Percentiles rank a stretch among this genome's conserved stretches.
Conservation (phyloP, 1,140 invertebrate species). For the Drosophila kanapiae region DNA sequence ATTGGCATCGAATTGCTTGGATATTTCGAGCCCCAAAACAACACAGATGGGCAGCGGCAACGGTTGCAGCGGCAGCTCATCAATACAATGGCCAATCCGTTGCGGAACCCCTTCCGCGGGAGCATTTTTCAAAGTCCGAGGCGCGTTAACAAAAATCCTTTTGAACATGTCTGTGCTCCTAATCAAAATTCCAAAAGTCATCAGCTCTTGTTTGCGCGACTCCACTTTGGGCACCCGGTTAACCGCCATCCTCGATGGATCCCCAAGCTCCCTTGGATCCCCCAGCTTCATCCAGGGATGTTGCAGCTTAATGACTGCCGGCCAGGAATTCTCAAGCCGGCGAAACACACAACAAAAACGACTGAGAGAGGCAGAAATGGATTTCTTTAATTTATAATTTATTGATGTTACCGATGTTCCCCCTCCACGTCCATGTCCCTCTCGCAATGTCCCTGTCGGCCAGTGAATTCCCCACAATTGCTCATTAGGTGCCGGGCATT, state of each 20-base stretch:
- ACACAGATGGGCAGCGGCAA: slow-evolving; percentile 19
- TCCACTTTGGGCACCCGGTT: slow-evolving; percentile 59
- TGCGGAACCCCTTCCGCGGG: slow-evolving; percentile 15
- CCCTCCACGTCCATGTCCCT: slow-evolving; percentile 5
- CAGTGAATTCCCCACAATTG: slow-evolving; percentile 61
- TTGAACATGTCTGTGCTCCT: slow-evolving; percentile 83
- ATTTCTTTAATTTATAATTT: slow-evolving; percentile 84
- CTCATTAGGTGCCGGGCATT: slow-evolving; percentile 75
- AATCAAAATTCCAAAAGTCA: slow-evolving; percentile 84
- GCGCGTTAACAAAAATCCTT: slow-evolving; percentile 83
- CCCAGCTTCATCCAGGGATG: slow-evolving; percentile 9
- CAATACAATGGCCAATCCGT: slow-evolving; percentile 75
- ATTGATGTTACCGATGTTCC: slow-evolving; percentile 76
- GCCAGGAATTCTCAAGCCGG: slow-evolving; percentile 71
- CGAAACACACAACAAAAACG: slow-evolving; percentile 27
- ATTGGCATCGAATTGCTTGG: slow-evolving; percentile 81
- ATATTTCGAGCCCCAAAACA: slow-evolving; percentile 66
- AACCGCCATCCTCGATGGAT: slow-evolving; percentile 16
- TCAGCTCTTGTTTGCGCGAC: slow-evolving; percentile 56
- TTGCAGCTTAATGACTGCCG: slow-evolving; percentile 73
- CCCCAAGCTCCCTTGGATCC: not conserved
- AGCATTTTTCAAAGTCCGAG: slow-evolving; percentile 80
- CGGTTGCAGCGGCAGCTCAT: slow-evolving; percentile 51
- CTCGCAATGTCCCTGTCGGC: slow-evolving; percentile 14
- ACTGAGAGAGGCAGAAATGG: slow-evolving; percentile 54